Evolutionary conservation across 1,140 invertebrate genomes (phyloP), one percentile per base, ranked within the genome.

Genomic region (Episyrphus balteatus): DNA sequence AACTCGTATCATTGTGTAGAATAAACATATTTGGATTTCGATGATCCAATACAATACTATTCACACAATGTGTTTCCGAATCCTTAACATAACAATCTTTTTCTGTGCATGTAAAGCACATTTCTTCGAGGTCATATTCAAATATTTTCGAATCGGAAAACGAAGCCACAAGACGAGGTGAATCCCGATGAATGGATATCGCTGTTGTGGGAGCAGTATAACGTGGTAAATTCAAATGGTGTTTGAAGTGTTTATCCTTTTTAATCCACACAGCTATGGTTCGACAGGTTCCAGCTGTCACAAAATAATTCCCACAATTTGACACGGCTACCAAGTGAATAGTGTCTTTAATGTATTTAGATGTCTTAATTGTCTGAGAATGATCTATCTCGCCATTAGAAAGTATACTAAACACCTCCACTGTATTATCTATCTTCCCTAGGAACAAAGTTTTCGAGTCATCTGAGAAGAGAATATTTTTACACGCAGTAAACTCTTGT

Each of bases 141-240:
- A 86, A 60, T 39, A 88, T 73, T 75, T 79, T 83, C 53, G 82
- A 79, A 72, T 88, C 80, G 2, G 83, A 72, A 68, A 86, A 88
- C 5, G 75, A 76, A 9, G 83, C 67, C 18, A 86, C 71, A 7
- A 88, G 58, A 51, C 71, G 73, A 9, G 75, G 67, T 1, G 61
- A 61, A 2, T 57, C 51, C 15, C 73, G 68, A 50, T 84, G 75
- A 9, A 88, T 67, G 5, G 76, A 72, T 50, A 88, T 61, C 0
- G 83, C 80, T 1, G 82, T 83, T 1, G 79, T 75, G 26, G 77
- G 63, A 42, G 73, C 81, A 2, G 65, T 59, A 55, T 85, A 83
- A n/a, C 71, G 77, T 0, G 84, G 84, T 47, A 88, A 62, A 41
- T 71, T 70, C 43, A 74, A 60, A 36, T 76, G 48, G 69, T 70